Conservation (phyloP, 2,113 vertebrate genomes). For the Pterocles gutturalis region DNA sequence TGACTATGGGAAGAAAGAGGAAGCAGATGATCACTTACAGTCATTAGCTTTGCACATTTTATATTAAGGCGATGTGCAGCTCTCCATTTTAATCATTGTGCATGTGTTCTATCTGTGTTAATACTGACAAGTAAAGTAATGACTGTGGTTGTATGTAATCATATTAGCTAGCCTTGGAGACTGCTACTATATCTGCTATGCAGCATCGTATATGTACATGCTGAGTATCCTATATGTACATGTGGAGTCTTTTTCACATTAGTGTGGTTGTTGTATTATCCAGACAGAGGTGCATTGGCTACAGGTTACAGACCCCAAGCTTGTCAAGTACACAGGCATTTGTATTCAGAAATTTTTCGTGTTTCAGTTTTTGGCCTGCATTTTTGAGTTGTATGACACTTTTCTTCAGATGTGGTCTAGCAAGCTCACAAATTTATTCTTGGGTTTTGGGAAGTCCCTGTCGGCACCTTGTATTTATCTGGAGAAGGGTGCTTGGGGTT, state of each 20-base stretch:
- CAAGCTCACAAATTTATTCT: neutral
- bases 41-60: neutral
- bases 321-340: neutral
- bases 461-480: neutral
- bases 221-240: rapidly evolving
- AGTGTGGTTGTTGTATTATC: neutral
- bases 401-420: neutral
- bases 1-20: neutral
- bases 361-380: neutral
- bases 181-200: neutral
- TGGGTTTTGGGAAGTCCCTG: neutral
- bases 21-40: neutral
- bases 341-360: neutral
- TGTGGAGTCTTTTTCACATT: neutral
- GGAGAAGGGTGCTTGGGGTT: neutral
- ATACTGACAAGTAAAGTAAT: neutral
- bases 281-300: neutral
- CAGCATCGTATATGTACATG: rapidly evolving
- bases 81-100: neutral
- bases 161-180: neutral
- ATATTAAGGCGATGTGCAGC: neutral
- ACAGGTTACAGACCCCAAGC: neutral
- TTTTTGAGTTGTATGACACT: neutral
- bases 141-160: rapidly evolving
- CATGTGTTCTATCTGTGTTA: neutral